Conservation (phyloP, 2,797 vertebrate genomes). For the Pelodytes ibericus region DNA sequence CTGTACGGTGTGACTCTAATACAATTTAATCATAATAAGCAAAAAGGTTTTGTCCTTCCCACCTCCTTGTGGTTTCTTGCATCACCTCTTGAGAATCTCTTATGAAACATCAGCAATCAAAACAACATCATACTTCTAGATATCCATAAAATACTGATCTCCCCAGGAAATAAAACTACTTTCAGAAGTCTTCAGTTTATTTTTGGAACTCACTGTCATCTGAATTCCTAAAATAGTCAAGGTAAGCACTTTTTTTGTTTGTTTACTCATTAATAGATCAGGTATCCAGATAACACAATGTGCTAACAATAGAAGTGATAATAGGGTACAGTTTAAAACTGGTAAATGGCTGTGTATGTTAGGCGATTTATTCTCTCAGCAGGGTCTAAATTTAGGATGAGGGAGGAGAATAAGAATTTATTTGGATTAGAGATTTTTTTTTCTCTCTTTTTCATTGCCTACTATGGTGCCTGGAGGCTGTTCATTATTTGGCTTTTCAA, state of each 20-base stretch:
- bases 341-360: no score
- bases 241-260: background rate
- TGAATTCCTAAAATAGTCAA: background rate
- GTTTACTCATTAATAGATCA: no score
- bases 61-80: background rate
- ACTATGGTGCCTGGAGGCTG: constrained; percentile 29
- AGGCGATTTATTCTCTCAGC: no score
- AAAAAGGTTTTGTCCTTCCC: background rate
- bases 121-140: background rate
- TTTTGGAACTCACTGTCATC: background rate
- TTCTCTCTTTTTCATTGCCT: constrained; percentile 10
- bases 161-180: background rate
- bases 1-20: no score
- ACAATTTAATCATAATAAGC: no score
- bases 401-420: constrained; percentile 6
- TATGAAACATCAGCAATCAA: background rate
- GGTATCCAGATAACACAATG: no score
- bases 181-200: background rate
- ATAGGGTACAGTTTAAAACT: no score
- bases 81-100: background rate
- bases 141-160: background rate
- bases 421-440: constrained; percentile 24
- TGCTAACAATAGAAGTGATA: no score
- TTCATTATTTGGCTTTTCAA: constrained; percentile 13
- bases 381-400: constrained; percentile 18